A percentile compares a stretch with the other conserved stretches of the same genome.
Conservation (phyloP, 2,888 invertebrate genomes). For the Cheilosia variabilis region DNA sequence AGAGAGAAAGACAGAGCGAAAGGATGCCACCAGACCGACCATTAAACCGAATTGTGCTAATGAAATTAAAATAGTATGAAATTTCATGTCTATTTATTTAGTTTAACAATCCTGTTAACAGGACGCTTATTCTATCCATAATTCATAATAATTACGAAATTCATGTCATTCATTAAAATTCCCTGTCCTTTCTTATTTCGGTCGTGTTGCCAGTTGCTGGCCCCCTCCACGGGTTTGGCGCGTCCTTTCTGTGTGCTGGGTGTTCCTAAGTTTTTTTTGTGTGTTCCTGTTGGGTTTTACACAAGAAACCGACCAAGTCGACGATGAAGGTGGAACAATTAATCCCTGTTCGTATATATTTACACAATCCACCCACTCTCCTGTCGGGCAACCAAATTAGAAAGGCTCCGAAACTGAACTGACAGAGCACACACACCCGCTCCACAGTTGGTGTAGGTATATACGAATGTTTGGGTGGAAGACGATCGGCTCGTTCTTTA, state of each 20-base stretch:
- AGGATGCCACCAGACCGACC: constrained; percentile 49
- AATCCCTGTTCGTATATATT: constrained; percentile 72
- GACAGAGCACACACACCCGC: constrained; percentile 43
- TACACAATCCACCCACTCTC: constrained; percentile 43
- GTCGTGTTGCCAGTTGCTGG: neutral
- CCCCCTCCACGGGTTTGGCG: neutral
- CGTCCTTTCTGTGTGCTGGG: constrained; percentile 6
- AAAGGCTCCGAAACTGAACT: constrained; percentile 63
- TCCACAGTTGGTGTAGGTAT: neutral
- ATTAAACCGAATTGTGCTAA: constrained; percentile 74
- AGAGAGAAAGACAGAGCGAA: neutral
- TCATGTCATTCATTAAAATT: constrained; percentile 73
- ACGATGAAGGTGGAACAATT: constrained; percentile 73
- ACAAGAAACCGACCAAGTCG: constrained; percentile 45
- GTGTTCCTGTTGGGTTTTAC: constrained; percentile 19
- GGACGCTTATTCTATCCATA: constrained; percentile 74
- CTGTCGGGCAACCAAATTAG: constrained; percentile 68
- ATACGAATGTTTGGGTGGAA: neutral
- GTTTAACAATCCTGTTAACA: constrained; percentile 75
- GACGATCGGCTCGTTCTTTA: constrained; percentile 44
- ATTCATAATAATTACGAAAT: constrained; percentile 75
- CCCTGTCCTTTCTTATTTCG: constrained; percentile 50
- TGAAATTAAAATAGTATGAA: constrained; percentile 76
- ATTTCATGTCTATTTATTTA: constrained; percentile 76
- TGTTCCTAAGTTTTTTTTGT: neutral